These are phyloP conservation scores for Drosophila kokeensis DNA, from an alignment of 2,888 invertebrate species.

Conservation along the genomic window DNA sequence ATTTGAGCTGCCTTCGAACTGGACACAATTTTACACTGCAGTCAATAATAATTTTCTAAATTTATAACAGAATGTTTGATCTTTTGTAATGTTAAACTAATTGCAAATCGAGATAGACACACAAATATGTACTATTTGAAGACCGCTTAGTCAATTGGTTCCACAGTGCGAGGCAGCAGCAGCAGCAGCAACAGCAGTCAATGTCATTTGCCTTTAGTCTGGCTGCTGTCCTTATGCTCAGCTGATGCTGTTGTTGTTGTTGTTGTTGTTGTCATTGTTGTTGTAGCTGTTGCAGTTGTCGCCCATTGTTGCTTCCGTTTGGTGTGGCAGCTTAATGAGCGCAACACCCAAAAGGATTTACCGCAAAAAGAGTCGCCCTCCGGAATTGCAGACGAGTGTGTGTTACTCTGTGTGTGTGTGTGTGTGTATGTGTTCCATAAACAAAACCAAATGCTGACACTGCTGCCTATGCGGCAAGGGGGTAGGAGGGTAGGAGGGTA, in stretches of 20 bases:
- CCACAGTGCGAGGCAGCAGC: constrained; percentile 56
- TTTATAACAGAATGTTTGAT: background rate
- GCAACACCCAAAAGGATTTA: constrained; percentile 70
- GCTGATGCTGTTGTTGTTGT: constrained; percentile 47
- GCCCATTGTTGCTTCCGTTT: constrained; percentile 73
- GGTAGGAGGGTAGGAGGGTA: background rate
- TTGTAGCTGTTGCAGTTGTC: constrained; percentile 56
- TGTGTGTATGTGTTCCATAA: constrained; percentile 39
- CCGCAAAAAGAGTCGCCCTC: constrained; percentile 39
- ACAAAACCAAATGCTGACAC: constrained; percentile 64
- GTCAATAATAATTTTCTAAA: background rate
- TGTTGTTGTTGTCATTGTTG: constrained; percentile 24
- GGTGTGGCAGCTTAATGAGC: constrained; percentile 76
- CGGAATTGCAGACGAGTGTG: constrained; percentile 31
- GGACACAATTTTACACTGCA: background rate
- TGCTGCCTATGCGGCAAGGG: constrained; percentile 7
- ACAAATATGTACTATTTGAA: background rate
- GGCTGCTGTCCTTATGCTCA: constrained; percentile 24
- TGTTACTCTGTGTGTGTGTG: constrained; percentile 11
- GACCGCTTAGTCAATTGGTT: constrained; percentile 7
- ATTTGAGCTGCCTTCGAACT: background rate
- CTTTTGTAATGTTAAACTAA: background rate
- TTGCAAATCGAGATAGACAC: background rate
- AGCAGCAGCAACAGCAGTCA: constrained; percentile 37
- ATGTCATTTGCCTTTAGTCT: constrained; percentile 64